phyloP scores from a whole-genome alignment of 2,888 invertebrate genomes.

The Drosophila barbarae region DNA sequence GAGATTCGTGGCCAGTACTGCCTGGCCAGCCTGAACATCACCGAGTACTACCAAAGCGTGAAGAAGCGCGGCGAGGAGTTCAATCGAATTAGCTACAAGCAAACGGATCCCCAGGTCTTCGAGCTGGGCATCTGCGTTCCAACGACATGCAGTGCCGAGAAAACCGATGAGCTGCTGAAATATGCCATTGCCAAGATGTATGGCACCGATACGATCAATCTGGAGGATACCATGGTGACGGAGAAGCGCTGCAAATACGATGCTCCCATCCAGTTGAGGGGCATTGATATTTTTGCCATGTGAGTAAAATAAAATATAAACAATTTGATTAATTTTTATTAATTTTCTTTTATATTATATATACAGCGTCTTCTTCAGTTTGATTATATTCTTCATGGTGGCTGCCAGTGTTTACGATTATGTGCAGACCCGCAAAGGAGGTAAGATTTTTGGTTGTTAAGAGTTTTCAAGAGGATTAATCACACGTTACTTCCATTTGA shows the following conservation, averaged over 20 bases:
- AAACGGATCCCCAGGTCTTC: slow-evolving; percentile 65
- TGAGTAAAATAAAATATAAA: slow-evolving; percentile 61
- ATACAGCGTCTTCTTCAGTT: slow-evolving; percentile 69
- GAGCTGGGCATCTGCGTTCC: slow-evolving; percentile 79
- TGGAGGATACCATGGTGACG: slow-evolving; percentile 47
- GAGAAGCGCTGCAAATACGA: slow-evolving; percentile 71
- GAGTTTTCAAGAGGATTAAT: too few species aligned
- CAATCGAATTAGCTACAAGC: slow-evolving; percentile 69
- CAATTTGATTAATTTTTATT: background rate
- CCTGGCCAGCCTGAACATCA: slow-evolving; percentile 73
- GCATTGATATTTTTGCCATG: slow-evolving; percentile 78
- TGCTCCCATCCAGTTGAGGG: slow-evolving; percentile 67
- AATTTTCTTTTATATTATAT: background rate
- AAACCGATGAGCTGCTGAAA: slow-evolving; percentile 65
- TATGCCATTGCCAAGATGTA: slow-evolving; percentile 53
- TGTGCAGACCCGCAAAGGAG: slow-evolving; percentile 67
- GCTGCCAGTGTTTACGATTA: slow-evolving; percentile 76
- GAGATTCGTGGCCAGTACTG: slow-evolving; percentile 79
- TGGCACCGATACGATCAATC: slow-evolving; percentile 36
- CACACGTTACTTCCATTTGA: background rate
- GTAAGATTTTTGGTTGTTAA: slow-evolving; percentile 53
- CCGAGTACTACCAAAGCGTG: slow-evolving; percentile 57
- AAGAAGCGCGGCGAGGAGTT: slow-evolving; percentile 54
- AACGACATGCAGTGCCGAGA: slow-evolving; percentile 69
- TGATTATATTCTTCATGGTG: slow-evolving; percentile 71